Base-by-base conservation (phyloP, 2,113 vertebrate genomes). In the Alectura lathami region DNA sequence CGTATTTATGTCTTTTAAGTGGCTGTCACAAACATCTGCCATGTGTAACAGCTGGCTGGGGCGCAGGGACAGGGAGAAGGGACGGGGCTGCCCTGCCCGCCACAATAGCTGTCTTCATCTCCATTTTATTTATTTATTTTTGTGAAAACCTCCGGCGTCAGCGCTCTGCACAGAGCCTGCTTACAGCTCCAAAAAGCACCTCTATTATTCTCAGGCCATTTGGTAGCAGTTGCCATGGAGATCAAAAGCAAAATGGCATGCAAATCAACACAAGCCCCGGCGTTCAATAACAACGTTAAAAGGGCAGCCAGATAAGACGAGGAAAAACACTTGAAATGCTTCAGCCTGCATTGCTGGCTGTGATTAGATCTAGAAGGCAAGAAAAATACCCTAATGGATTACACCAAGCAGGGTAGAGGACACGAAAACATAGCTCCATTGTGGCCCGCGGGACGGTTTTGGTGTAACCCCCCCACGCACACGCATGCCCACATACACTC, bases 181-280 rank as follows among this genome's bases (percentile, higher is more conserved):
- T 94, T 70, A 56, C 88, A 72, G 94, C 94, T 93, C 96, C 95
- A 91, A 83, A 78, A 88, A 96, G 89, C 93, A 95, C 94, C 96
- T 96, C 96, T 93, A 91, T 97, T 97, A 96, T 97, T 98, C 96
- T 93, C 96, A 95, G 97, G 97, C 97, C 97, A 97, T 97, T 98
- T 97, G 96, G 97, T 97, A 93, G 95, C 34, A 43, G 98, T 98
- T 98, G 97, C 98, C 91, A 98, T 98, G 97, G 98, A 96, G 95
- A 98, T 98, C 96, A 96, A 97, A 98, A 96, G 97, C 97, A 98
- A 98, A 98, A 96, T 94, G 97, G 96, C 97, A 97, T 97, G 98
- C 98, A 98, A 97, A 98, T 98, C 97, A 97, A 98, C 97, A 97
- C 43, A 57, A 94, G 97, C 94, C 93, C 78, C 43, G 11, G 89